These are phyloP conservation scores for Netelia virgata DNA, from an alignment of 2,888 invertebrate species.

Conservation along the genomic window DNA sequence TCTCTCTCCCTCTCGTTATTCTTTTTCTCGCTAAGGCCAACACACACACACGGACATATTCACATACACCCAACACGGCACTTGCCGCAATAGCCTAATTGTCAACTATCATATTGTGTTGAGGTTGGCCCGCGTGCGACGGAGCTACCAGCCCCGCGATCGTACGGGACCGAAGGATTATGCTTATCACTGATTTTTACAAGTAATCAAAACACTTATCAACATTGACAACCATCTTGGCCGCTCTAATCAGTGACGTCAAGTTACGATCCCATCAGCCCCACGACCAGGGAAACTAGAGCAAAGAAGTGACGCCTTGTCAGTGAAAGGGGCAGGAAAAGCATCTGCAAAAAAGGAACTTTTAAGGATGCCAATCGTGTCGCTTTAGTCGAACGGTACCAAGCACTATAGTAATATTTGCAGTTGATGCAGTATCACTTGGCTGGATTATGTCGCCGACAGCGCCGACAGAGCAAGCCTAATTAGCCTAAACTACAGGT, in stretches of 20 bases:
- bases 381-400: no score
- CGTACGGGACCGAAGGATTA: constrained; percentile 44
- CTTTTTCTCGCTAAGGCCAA: constrained; percentile 27
- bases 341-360: no score
- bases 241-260: constrained; percentile 77
- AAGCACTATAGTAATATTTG: no score
- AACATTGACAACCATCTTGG: constrained; percentile 84
- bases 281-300: background rate
- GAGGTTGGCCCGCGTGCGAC: constrained; percentile 52
- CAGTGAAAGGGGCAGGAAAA: no score
- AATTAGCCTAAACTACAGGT: no score
- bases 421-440: no score
- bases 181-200: constrained; percentile 65
- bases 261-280: constrained; percentile 25
- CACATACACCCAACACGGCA: constrained; percentile 23
- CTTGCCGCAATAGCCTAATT: constrained; percentile 48
- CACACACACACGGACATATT: background rate
- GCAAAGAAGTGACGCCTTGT: no score
- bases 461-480: no score
- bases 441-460: no score
- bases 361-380: no score
- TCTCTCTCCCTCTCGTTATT: background rate
- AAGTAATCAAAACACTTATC: constrained; percentile 80
- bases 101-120: constrained; percentile 47
- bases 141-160: constrained; percentile 55